Conservation (phyloP, 2,113 vertebrate species). For the Sapajus apella region DNA sequence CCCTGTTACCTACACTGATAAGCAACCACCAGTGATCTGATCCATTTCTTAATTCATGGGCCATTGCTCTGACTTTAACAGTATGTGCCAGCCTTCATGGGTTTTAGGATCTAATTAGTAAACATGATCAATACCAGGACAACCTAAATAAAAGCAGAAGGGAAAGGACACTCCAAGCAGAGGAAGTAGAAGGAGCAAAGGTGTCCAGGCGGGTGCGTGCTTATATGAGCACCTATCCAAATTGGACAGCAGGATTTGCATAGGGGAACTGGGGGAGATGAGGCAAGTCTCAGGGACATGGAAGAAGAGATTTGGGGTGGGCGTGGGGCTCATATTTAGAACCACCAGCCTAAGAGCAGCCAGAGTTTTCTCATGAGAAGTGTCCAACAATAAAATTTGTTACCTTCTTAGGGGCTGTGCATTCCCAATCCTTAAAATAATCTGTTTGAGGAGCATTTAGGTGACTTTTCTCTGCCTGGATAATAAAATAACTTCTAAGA, state of each 20-base stretch:
- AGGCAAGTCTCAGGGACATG: neutral
- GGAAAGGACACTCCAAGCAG: neutral
- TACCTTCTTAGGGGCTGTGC: neutral
- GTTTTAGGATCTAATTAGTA: neutral
- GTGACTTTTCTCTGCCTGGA: neutral
- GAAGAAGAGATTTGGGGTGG: neutral
- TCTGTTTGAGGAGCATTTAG: neutral
- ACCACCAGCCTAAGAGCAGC: neutral
- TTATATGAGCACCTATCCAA: neutral
- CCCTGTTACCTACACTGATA: neutral
- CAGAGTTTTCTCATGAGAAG: constrained; percentile 2
- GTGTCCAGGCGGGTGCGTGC: neutral
- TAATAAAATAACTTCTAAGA: neutral
- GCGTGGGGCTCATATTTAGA: neutral
- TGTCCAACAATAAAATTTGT: neutral
- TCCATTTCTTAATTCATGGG: neutral
- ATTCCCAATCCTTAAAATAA: neutral
- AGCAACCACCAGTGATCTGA: neutral
- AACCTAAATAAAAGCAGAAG: neutral
- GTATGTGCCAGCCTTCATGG: neutral
- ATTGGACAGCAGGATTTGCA: neutral
- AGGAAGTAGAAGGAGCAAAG: neutral
- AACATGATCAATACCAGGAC: neutral
- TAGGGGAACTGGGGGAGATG: neutral
- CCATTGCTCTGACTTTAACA: neutral